Base-by-base conservation (phyloP, 2,888 invertebrate genomes). In the Ochropleura plecta region DNA sequence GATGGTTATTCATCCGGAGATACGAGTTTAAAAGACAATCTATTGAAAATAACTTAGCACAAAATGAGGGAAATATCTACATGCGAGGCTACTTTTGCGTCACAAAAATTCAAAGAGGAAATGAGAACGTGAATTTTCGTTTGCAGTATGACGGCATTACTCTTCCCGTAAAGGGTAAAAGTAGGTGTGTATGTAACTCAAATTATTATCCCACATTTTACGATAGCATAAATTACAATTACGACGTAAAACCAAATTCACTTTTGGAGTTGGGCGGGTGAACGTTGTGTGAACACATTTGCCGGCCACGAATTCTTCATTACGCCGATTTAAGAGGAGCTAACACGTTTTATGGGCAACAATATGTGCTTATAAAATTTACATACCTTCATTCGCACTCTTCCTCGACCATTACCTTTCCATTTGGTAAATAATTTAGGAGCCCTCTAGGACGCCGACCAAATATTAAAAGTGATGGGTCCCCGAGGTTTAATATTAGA, bases 391-490 rank as follows among this genome's bases (percentile, higher is more conserved):
- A 95, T 95, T 95, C 95, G 92, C 94, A 95, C 95, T 95, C 94
- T 93, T 95, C 94, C 93, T 91, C 93, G 93, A 92, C 96, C 96
- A 96, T 96, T 96, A 96, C 96, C 96, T 96, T 95, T 95, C 95
- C 95, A 96, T 96, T 96, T 95, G 94, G 95, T 95, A 95, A 96
- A 96, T 96, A 96, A 96, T 96, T 96, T 96, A 96, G 94, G 91
- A 93, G 94, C 93, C 96, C 96, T 94, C 94, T 92, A 96, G 96
- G 96, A 95, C 94, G 90, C 88, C 93, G 93, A 94, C 94, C 95
- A 96, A 94, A 96, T 96, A 96, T 96, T 96, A 96, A 96, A 96
- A 96, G 95, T 96, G 96, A 96, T 96, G 96, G 95, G 93, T 96
- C 96, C 96, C 96, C 90, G 90, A 95, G 96, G 96, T 95, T 96